phyloP scores from a whole-genome alignment of 2,888 invertebrate genomes.

The Lithophane semibrunnea region DNA sequence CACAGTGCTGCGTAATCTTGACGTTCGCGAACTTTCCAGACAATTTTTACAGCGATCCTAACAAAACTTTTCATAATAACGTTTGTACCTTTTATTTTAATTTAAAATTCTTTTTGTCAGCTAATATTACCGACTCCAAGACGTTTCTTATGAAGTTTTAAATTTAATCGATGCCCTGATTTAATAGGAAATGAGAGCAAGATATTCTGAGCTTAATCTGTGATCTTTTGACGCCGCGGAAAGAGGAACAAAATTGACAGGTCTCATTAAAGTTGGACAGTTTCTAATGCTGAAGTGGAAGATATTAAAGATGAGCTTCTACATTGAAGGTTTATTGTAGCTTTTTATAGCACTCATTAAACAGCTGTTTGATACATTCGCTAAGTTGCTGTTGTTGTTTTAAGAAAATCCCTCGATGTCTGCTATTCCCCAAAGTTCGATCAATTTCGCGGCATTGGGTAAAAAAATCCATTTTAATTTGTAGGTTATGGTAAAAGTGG shows the following conservation, averaged over 20 bases:
- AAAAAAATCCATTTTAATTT: background rate
- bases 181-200: constrained; percentile 68
- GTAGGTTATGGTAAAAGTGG: background rate
- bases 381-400: background rate
- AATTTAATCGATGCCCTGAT: constrained; percentile 68
- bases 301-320: constrained; percentile 63
- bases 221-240: constrained; percentile 74
- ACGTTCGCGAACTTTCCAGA: constrained; percentile 8
- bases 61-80: constrained; percentile 11
- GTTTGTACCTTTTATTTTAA: constrained; percentile 30
- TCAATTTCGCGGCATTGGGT: background rate
- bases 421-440: background rate
- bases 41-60: constrained; percentile 6
- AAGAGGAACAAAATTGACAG: constrained; percentile 80
- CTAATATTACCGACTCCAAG: constrained; percentile 23
- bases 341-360: constrained; percentile 44
- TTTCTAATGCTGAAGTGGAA: constrained; percentile 73
- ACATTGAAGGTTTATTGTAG: constrained; percentile 48
- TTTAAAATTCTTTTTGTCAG: constrained; percentile 25
- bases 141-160: constrained; percentile 55
- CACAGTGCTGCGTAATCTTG: constrained; percentile 11
- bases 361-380: constrained; percentile 2
- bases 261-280: constrained; percentile 82
- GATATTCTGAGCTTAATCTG: constrained; percentile 73
- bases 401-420: background rate